These are phyloP conservation scores for Pseudomugil tenellus DNA, from an alignment of 2,797 vertebrate genomes.

Conservation along the genomic window DNA sequence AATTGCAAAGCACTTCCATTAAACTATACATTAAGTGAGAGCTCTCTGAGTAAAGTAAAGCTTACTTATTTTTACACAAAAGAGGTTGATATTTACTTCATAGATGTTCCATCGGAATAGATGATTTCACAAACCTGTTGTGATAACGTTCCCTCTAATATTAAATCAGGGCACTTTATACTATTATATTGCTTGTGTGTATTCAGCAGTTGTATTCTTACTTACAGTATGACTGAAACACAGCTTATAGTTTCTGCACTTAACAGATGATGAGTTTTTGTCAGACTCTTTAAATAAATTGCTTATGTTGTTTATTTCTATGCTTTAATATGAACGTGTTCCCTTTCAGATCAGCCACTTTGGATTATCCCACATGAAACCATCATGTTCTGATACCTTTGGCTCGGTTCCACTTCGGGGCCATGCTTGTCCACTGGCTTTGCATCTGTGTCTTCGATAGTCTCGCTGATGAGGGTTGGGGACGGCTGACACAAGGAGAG, in stretches of 20 bases:
- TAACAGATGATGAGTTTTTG: too few species aligned
- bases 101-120: background rate
- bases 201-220: background rate
- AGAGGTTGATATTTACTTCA: background rate
- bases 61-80: background rate
- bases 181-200: background rate
- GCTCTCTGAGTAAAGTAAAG: background rate
- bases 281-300: background rate
- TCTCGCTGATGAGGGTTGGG: slow-evolving; percentile 66
- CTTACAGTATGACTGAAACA: background rate
- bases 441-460: slow-evolving; percentile 60
- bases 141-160: background rate
- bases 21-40: background rate
- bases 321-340: slow-evolving; percentile 1
- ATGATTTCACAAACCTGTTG: background rate
- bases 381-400: slow-evolving; percentile 65
- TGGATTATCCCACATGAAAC: slow-evolving; percentile 1
- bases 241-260: background rate
- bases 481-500: slow-evolving; percentile 75
- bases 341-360: background rate
- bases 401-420: slow-evolving; percentile 39
- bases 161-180: background rate
- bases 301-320: background rate
- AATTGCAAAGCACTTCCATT: slow-evolving; percentile 10
- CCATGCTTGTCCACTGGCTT: slow-evolving; percentile 41